These are phyloP conservation scores for Illadopsis cleaveri DNA, from an alignment of 2,113 vertebrate genomes.

Conservation along the genomic window DNA sequence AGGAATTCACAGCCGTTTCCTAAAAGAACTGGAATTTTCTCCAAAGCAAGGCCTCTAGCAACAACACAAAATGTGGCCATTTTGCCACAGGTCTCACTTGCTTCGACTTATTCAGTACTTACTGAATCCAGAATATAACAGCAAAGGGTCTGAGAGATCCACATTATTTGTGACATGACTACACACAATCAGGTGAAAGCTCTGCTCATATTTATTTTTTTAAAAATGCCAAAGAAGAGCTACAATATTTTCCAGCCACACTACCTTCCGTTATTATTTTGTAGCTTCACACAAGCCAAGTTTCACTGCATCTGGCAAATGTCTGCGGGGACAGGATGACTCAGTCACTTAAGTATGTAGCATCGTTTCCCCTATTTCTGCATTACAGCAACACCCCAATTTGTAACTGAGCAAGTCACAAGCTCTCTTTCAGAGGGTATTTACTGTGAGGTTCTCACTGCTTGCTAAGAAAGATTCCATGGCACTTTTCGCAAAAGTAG, in stretches of 20 bases:
- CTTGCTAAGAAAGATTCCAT: background rate
- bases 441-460: background rate
- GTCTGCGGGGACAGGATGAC: background rate
- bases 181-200: background rate
- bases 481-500: conserved; percentile 10
- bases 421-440: background rate
- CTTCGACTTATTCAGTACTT: background rate
- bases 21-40: background rate
- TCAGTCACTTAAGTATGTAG: background rate
- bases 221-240: background rate
- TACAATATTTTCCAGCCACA: background rate
- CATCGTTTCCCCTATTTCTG: background rate
- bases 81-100: background rate
- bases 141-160: background rate
- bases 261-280: background rate
- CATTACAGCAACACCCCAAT: background rate
- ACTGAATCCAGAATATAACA: background rate
- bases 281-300: background rate
- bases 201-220: background rate
- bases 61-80: background rate
- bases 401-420: background rate
- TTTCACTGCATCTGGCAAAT: background rate
- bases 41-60: background rate
- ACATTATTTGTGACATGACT: background rate
- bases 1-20: background rate